phyloP scores from a whole-genome alignment of 2,888 invertebrate genomes.

The Polydrusus cervinus region DNA sequence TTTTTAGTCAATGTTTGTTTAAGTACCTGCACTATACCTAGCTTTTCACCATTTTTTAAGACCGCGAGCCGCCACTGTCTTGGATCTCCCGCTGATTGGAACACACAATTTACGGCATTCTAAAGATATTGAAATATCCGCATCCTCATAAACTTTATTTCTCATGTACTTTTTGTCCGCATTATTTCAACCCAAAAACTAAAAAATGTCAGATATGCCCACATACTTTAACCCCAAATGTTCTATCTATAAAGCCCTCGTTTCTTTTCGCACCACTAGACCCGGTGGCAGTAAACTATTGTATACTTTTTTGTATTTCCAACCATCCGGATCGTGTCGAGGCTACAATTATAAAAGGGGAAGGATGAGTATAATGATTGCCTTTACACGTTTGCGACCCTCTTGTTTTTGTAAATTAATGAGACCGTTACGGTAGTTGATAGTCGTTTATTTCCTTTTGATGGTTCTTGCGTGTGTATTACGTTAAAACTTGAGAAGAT shows the following conservation, averaged over 20 bases:
- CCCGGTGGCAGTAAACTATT: slow-evolving; percentile 11
- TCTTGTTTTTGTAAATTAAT: slow-evolving; percentile 20
- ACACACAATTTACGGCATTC: no score
- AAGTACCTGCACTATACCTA: no score
- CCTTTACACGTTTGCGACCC: slow-evolving; percentile 24
- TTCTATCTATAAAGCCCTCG: background rate
- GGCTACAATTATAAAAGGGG: slow-evolving; percentile 35
- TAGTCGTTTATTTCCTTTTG: background rate
- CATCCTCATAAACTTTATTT: no score
- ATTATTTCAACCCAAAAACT: no score
- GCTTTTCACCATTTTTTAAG: no score
- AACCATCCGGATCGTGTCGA: slow-evolving; percentile 35
- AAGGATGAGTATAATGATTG: slow-evolving; percentile 25
- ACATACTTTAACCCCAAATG: background rate
- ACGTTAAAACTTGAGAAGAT: background rate
- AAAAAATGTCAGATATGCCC: no score
- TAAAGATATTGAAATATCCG: no score
- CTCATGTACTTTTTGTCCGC: no score
- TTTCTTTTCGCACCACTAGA: background rate
- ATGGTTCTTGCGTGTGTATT: background rate
- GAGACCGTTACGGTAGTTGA: background rate
- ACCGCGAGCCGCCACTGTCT: no score
- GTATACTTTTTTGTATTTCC: slow-evolving; percentile 26
- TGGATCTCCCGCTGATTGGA: no score
- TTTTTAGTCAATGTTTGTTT: no score